Percentiles rank a stretch among this genome's conserved stretches.
phyloP scores from a whole-genome alignment of 2,113 vertebrate genomes.

The Enhydra lutris region DNA sequence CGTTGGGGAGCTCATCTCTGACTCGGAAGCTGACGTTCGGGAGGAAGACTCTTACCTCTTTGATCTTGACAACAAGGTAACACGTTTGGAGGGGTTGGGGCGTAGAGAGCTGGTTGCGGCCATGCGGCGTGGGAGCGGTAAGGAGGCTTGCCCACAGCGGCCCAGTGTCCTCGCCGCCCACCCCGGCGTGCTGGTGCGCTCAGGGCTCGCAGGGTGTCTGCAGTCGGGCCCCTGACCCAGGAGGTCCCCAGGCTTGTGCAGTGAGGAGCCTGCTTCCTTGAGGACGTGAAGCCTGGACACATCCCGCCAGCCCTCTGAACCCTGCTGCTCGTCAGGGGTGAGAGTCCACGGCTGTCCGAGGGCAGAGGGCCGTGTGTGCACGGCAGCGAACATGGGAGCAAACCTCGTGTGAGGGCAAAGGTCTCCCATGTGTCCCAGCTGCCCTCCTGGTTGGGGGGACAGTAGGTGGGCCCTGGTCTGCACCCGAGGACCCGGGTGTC shows the following conservation, averaged over 20 bases:
- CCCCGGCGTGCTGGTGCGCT: too few species aligned
- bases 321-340: not conserved
- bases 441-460: not conserved
- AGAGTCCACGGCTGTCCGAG: not conserved
- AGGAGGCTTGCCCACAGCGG: not conserved
- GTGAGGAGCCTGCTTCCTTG: too few species aligned
- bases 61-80: constrained; percentile 96
- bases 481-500: not conserved
- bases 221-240: not conserved
- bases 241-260: not conserved
- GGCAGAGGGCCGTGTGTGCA: rapidly evolving
- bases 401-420: not conserved
- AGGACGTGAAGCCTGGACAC: too few species aligned
- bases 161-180: not conserved
- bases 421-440: rapidly evolving
- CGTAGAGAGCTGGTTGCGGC: rapidly evolving
- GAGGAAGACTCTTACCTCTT: constrained; percentile 97
- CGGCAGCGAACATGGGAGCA: not conserved
- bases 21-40: constrained; percentile 92
- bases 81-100: not conserved
- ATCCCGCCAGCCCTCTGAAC: not conserved
- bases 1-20: constrained; percentile 94
- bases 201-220: not conserved
- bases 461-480: not conserved
- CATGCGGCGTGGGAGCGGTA: rapidly evolving